Evolutionary conservation across 1,140 invertebrate genomes (phyloP), one percentile per base, ranked within the genome.

Genomic region (Pogonomyrmex barbatus): DNA sequence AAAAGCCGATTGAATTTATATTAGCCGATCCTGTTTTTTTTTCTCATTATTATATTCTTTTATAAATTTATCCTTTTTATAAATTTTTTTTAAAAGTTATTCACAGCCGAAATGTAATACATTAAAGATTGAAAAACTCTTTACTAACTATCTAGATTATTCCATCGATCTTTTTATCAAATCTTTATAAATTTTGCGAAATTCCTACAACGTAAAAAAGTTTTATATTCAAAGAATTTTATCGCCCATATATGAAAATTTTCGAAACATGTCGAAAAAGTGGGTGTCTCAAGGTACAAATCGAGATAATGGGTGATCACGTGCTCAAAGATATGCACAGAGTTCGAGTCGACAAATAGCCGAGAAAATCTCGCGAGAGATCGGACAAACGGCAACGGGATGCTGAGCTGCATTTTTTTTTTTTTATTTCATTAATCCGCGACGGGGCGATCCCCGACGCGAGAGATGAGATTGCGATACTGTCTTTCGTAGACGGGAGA

Each of bases 391-490:
- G 58, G 76, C 76, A 52, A 70, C 63, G 63, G 65, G 78, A 81
- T 54, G 62, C 52, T 42, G 45, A 67, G 36, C 77, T 24, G 63
- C 6, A n/a, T 71, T 54, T 71, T 78, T 86, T 54, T 71, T 78
- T 86, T 81, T 62, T 78, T 73, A 73, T 73, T 73, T 83, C 73
- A 73, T 36, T 76, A 50, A 76, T 62, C 71, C 36, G 42, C 71
- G 78, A 89, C 88, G 36, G 47, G 36, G 73, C 73, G 79, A 73
- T 79, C 62, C 24, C 77, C 76, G 87, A 54, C 30, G 73, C 52
- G 60, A 90, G 60, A 90, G 89, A 90, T 90, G 89, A 90, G 89
- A 88, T 90, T 70, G 81, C 75, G 89, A 90, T 90, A 90, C 77
- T 90, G 89, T 90, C 88, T 87, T 83, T 71, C 75, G 87, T 62